Percentiles rank a stretch among this genome's conserved stretches.
Conservation (phyloP, 2,113 vertebrate species). For the Crotalus viridis region DNA sequence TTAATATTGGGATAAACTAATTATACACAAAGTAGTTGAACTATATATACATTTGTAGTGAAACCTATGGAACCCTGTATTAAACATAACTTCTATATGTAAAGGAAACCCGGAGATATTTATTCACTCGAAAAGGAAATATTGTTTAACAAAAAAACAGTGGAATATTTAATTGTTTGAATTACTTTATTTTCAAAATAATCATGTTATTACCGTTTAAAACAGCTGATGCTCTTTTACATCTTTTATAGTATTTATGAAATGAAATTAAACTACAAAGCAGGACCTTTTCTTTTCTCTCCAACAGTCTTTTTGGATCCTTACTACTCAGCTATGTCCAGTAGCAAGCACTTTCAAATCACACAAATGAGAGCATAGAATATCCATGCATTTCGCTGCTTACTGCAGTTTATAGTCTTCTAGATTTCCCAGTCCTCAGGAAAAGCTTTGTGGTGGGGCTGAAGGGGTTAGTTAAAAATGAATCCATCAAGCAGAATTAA, state of each 20-base stretch:
- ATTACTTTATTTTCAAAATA: constrained; percentile 9
- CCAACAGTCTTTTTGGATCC: background rate
- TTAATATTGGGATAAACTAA: constrained; percentile 46
- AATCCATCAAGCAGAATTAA: background rate
- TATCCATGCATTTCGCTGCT: background rate
- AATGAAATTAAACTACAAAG: constrained; percentile 23
- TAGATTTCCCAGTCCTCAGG: background rate
- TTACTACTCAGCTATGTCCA: background rate
- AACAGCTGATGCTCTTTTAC: background rate
- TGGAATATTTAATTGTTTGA: background rate
- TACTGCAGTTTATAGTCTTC: background rate
- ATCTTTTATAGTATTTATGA: constrained; percentile 7
- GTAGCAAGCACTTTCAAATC: background rate
- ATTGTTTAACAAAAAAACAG: background rate
- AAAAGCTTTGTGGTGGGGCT: background rate
- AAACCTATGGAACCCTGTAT: constrained; percentile 42
- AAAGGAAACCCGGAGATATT: constrained; percentile 19
- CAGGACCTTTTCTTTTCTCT: background rate
- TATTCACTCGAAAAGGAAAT: constrained; percentile 6
- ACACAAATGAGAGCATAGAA: background rate
- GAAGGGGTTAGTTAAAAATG: background rate
- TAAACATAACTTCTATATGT: constrained; percentile 9
- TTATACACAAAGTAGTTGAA: constrained; percentile 47
- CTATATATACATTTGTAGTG: constrained; percentile 58
- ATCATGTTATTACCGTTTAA: background rate